Evolutionary conservation across 2,888 invertebrate species (phyloP).

Genomic region (Hypolimnas misippus): DNA sequence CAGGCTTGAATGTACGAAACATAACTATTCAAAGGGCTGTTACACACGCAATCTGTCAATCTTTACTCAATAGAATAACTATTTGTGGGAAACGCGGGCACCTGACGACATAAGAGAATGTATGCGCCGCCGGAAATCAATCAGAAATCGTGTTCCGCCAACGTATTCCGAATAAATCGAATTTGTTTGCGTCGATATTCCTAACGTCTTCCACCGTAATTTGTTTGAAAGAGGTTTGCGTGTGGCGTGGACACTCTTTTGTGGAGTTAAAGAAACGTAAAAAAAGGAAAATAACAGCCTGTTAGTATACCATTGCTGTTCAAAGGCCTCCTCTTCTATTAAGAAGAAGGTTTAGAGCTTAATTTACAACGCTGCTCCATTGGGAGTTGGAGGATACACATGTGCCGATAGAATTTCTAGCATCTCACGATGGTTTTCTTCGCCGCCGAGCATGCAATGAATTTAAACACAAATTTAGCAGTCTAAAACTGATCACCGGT

Average conservation of each 20-base stretch:
- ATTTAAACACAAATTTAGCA: too few relatives aligned
- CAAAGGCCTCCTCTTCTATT: too few relatives aligned
- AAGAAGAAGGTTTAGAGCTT: too few relatives aligned
- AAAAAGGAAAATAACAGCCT: background rate
- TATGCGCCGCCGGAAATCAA: conserved; percentile 48
- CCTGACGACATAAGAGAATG: conserved; percentile 40
- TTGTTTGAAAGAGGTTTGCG: conserved; percentile 32
- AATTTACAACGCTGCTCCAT: too few relatives aligned
- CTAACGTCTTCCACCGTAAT: conserved; percentile 41
- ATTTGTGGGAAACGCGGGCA: conserved; percentile 42
- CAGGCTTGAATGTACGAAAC: background rate
- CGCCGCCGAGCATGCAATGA: too few relatives aligned
- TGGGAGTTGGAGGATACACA: too few relatives aligned
- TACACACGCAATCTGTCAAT: conserved; percentile 44
- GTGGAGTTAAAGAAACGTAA: background rate
- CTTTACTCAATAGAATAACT: conserved; percentile 46
- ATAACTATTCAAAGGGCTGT: conserved; percentile 19
- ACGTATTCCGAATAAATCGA: conserved; percentile 45
- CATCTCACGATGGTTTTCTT: too few relatives aligned
- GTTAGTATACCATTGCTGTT: too few relatives aligned
- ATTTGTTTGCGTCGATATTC: conserved; percentile 44
- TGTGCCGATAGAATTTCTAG: too few relatives aligned
- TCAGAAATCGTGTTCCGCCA: conserved; percentile 46
- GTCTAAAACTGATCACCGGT: too few relatives aligned
- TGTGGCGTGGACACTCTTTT: conserved; percentile 5